Evolutionary conservation across 2,888 invertebrate species (phyloP).

Genomic region (Caenorhabditis uteleia): DNA sequence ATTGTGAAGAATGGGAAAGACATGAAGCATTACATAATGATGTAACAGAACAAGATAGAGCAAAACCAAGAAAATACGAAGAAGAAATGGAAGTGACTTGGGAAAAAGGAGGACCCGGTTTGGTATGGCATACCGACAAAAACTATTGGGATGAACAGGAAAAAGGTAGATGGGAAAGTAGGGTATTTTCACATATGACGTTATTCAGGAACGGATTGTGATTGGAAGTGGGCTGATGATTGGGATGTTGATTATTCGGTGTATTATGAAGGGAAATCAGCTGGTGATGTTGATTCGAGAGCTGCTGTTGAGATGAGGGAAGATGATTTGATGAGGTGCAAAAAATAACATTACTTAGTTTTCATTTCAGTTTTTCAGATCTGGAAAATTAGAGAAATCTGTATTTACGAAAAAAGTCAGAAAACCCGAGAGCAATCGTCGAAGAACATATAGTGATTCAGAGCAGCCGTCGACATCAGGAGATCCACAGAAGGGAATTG

Average conservation of each 20-base stretch:
- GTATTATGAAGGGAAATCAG: conserved; percentile 72
- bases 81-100: conserved; percentile 70
- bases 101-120: conserved; percentile 76
- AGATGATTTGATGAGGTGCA: conserved; percentile 55
- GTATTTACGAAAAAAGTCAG: conserved; percentile 31
- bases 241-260: conserved; percentile 75
- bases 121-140: conserved; percentile 75
- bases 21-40: conserved; percentile 72
- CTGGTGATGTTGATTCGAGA: conserved; percentile 73
- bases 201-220: conserved; percentile 68
- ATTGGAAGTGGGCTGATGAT: conserved; percentile 75
- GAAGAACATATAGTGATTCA: conserved; percentile 45
- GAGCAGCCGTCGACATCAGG: conserved; percentile 72
- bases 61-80: conserved; percentile 53
- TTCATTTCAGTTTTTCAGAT: conserved; percentile 24
- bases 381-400: conserved; percentile 38
- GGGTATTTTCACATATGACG: background rate
- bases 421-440: conserved; percentile 9
- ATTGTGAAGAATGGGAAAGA: conserved; percentile 59
- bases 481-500: conserved; percentile 55
- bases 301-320: conserved; percentile 72
- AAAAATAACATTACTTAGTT: background rate
- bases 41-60: conserved; percentile 71
- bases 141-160: conserved; percentile 73
- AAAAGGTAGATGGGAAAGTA: conserved; percentile 21